Conservation (phyloP, 1,140 invertebrate species). For the Nebria ingens region DNA sequence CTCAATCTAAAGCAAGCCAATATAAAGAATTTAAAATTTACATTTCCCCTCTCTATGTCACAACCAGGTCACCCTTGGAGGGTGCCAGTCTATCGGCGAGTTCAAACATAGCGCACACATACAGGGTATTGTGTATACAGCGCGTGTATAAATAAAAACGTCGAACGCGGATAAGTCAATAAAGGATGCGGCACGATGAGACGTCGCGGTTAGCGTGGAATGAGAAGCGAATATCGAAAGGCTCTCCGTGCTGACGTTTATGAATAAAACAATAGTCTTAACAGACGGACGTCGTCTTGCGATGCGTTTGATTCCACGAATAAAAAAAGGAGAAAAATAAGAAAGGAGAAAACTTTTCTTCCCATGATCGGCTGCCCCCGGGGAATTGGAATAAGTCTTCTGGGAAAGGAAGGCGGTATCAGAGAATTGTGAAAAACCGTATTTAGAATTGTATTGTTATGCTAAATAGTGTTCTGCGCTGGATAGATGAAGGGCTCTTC, state of each 20-base stretch:
- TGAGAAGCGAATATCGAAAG: conserved; percentile 6
- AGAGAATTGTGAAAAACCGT: conserved; percentile 10
- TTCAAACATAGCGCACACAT: not conserved
- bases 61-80: not conserved
- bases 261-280: conserved; percentile 13
- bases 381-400: conserved; percentile 9
- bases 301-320: conserved; percentile 11
- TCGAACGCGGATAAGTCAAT: conserved; percentile 11
- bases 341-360: conserved; percentile 5
- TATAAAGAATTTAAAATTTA: conserved; percentile 7
- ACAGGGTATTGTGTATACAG: not conserved
- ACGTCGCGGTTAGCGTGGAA: not conserved
- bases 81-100: not conserved
- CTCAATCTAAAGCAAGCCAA: not conserved
- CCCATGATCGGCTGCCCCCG: not conserved
- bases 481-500: not conserved
- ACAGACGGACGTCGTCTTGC: conserved; percentile 6
- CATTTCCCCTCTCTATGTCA: not conserved
- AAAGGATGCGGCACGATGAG: conserved; percentile 1
- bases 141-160: conserved; percentile 4
- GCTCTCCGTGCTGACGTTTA: conserved; percentile 10
- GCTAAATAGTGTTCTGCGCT: not conserved
- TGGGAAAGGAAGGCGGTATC: not conserved
- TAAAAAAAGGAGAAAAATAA: conserved; percentile 7
- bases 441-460: conserved; percentile 13